These are phyloP conservation scores for Colossoma macropomum DNA, from an alignment of 2,113 vertebrate genomes.

Conservation along the genomic window DNA sequence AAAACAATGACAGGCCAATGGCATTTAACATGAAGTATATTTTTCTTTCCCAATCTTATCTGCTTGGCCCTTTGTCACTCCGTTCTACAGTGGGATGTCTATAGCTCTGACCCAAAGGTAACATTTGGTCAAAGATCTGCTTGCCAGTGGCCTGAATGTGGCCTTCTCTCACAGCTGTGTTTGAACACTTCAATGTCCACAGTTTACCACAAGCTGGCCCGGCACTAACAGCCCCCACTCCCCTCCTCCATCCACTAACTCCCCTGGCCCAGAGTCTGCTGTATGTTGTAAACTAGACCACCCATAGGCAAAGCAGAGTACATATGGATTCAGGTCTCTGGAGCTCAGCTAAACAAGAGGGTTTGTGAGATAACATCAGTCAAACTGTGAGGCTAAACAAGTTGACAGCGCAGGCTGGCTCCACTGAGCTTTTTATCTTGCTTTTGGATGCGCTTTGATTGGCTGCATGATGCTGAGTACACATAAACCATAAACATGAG, in stretches of 20 bases:
- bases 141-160: slow-evolving; percentile 34
- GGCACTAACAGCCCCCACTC: too few relatives aligned
- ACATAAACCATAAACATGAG: not conserved
- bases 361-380: slow-evolving; percentile 14
- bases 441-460: not conserved
- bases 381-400: not conserved
- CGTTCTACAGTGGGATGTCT: not conserved
- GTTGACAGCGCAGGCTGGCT: not conserved
- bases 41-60: not conserved
- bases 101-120: slow-evolving; percentile 3
- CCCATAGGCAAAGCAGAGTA: slow-evolving; percentile 28
- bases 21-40: not conserved
- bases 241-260: not conserved
- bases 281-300: slow-evolving; percentile 41
- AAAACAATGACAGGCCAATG: not conserved
- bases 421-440: not conserved
- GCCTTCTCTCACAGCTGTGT: slow-evolving; percentile 55
- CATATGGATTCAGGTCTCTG: not conserved
- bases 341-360: slow-evolving; percentile 8
- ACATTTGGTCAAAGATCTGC: slow-evolving; percentile 8
- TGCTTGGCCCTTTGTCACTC: not conserved
- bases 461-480: not conserved
- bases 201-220: slow-evolving; percentile 50
- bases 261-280: not conserved
- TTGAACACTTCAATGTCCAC: slow-evolving; percentile 44